Conservation (phyloP, 2,888 invertebrate species). For the Rhabditoides inermis region DNA sequence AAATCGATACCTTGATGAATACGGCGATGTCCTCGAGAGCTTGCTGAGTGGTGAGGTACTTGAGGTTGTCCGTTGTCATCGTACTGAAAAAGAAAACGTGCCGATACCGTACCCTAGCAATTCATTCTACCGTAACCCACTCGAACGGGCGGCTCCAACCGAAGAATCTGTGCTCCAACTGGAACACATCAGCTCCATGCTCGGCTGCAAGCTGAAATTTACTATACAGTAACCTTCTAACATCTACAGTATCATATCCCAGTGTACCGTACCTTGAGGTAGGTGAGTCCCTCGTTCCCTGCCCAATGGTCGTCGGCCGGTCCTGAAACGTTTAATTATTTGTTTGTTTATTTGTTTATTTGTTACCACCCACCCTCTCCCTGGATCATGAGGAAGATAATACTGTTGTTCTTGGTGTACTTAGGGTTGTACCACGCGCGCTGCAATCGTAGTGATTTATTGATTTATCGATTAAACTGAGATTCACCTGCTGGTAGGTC, state of each 20-base stretch:
- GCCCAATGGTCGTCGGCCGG: too few relatives aligned
- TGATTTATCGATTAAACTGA: background rate
- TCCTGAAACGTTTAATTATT: too few relatives aligned
- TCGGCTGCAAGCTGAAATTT: slow-evolving; percentile 26
- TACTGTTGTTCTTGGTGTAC: slow-evolving; percentile 16
- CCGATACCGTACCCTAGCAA: too few relatives aligned
- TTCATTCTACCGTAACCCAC: slow-evolving; percentile 11
- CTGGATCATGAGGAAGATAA: slow-evolving; percentile 34
- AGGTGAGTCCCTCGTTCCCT: too few relatives aligned
- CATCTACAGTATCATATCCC: too few relatives aligned
- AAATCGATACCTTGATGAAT: too few relatives aligned
- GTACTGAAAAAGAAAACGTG: too few relatives aligned
- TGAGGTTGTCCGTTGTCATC: too few relatives aligned
- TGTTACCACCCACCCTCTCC: slow-evolving; percentile 11
- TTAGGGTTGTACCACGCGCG: slow-evolving; percentile 29
- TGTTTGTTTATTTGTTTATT: too few relatives aligned
- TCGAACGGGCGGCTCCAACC: slow-evolving; percentile 27
- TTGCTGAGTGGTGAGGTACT: too few relatives aligned
- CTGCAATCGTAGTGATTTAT: slow-evolving; percentile 10
- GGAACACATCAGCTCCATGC: slow-evolving; percentile 37
- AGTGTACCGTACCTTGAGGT: too few relatives aligned
- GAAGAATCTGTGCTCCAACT: slow-evolving; percentile 44
- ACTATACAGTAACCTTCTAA: slow-evolving; percentile 9
- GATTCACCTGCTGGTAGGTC: slow-evolving; percentile 18
- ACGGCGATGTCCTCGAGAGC: too few relatives aligned